Base-by-base conservation (phyloP, 35 echinoderm and acorn worm species). In the Acanthaster planci region DNA sequence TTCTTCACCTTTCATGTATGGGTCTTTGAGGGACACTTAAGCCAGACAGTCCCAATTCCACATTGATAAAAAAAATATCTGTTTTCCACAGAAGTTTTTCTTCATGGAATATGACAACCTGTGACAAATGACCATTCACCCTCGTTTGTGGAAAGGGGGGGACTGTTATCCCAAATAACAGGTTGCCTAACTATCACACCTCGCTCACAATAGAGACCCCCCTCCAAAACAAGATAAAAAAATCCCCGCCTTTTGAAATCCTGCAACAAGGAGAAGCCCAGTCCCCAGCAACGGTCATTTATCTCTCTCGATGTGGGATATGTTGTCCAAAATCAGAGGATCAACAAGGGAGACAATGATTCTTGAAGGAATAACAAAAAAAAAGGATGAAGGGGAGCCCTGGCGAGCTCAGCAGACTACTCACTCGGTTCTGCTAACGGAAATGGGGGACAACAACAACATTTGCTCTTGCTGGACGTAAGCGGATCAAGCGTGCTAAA, bases 141-240 rank as follows among this genome's bases (percentile, higher is more conserved):
- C 22, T 34, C 4, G 4, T 47, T 47, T 4, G 42, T 4, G 42
- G 42, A 6, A 12, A 4, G 42, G 42, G 42, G 12, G 12, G 42
- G 12, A 47, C 12, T 12, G 12, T 6, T 4, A 47, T 47, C 42
- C 12, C 12, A 12, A 47, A 47, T n/a, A 47, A 47, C 42, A 6
- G 30, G 64, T 72, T 72, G 26, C 34, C 64, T 72, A 72, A 72
- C 64, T 72, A 26, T 72, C 64, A 72, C 64, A 72, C 64, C 64
- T 14, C 14, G 14, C 30, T 26, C 26, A 72, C 18, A 72, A 29
- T 29, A 26, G 64, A 23, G 26, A 29, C 64, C n/a, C n/a, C n/a
- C n/a, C n/a, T n/a, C n/a, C n/a, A n/a, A 72, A 72, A 47, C 42
- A 47, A 47, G 42, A 47, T 12, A 47, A 72, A 59, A 18, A 72